These are phyloP conservation scores for Stramonita haemastoma DNA, from an alignment of 2,888 invertebrate genomes.

Conservation along the genomic window DNA sequence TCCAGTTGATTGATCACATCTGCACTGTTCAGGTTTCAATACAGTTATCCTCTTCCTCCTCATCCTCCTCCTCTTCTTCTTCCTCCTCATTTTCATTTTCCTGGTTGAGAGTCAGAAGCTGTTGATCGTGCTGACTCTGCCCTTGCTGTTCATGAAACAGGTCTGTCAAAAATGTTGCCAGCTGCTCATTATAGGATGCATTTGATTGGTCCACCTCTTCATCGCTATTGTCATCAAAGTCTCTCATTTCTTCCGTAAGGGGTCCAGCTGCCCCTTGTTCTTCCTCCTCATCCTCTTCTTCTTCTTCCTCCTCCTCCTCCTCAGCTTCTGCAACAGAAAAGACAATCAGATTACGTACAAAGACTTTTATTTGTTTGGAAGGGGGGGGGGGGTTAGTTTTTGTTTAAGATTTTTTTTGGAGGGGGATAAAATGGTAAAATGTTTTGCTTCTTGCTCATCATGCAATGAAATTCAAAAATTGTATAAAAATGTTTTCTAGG, in stretches of 20 bases:
- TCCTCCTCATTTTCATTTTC: background rate
- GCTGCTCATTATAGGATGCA: slow-evolving; percentile 28
- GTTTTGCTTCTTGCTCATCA: too few relatives aligned
- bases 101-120: background rate
- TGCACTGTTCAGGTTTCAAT: background rate
- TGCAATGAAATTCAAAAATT: too few relatives aligned
- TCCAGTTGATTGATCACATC: too few relatives aligned
- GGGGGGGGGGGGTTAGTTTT: too few relatives aligned
- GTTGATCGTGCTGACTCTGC: background rate
- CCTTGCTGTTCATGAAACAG: slow-evolving; percentile 20
- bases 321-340: background rate
- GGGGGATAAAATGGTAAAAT: too few relatives aligned
- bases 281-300: slow-evolving; percentile 14
- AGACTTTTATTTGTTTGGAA: too few relatives aligned
- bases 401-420: too few relatives aligned
- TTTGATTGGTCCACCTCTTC: background rate
- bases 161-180: slow-evolving; percentile 27
- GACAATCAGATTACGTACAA: background rate
- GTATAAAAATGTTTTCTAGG: too few relatives aligned
- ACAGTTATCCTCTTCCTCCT: background rate
- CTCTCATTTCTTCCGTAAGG: background rate
- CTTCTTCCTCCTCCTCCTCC: slow-evolving; percentile 24
- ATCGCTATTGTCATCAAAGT: background rate
- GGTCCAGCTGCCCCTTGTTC: background rate
- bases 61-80: slow-evolving; percentile 22